Conservation (phyloP, 1,140 invertebrate genomes). For the Antheraea pernyi region DNA sequence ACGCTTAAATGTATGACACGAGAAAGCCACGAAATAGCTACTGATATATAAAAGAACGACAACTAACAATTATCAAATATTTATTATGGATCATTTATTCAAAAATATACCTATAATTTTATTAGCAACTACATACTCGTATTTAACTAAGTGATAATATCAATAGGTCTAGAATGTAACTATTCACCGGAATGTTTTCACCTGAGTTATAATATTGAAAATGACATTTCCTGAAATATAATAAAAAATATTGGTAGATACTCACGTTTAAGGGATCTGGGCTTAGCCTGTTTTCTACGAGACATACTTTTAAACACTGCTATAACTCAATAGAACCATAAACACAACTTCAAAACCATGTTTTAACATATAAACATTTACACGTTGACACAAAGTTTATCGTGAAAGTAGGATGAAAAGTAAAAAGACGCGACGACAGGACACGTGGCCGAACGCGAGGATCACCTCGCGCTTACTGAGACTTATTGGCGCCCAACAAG, state of each 20-base stretch:
- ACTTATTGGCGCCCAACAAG: conserved; percentile 76
- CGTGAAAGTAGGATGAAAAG: conserved; percentile 37
- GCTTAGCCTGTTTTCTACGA: conserved; percentile 78
- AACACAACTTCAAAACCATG: background rate
- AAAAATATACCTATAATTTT: no score
- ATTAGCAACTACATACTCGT: no score
- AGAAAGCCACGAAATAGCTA: no score
- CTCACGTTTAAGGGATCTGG: conserved; percentile 77
- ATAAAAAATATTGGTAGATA: conserved; percentile 15
- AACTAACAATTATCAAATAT: no score
- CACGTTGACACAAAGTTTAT: conserved; percentile 39
- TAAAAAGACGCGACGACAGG: conserved; percentile 25
- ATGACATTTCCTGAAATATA: background rate
- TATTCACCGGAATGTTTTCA: no score
- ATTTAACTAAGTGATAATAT: no score
- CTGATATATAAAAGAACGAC: no score
- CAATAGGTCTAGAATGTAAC: no score
- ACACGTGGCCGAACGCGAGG: conserved; percentile 50
- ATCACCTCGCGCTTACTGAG: conserved; percentile 67
- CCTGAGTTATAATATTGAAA: background rate
- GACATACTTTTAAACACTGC: conserved; percentile 58
- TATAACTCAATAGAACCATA: background rate
- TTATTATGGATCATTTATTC: no score
- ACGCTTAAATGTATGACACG: no score
- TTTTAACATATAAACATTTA: background rate